Conservation (phyloP, 2,113 vertebrate species). For the Saguinus midas region DNA sequence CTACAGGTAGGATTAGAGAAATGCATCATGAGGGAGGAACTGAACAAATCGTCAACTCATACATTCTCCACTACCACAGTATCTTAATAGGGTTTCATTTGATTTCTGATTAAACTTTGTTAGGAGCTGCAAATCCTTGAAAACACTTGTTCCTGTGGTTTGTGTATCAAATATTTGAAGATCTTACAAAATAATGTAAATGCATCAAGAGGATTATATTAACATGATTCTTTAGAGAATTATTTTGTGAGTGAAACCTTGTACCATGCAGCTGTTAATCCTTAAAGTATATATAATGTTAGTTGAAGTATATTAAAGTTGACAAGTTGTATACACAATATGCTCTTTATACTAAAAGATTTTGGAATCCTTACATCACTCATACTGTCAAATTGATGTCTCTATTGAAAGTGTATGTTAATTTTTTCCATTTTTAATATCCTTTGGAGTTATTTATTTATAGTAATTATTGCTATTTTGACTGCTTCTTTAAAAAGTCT, state of each 20-base stretch:
- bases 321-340: not conserved
- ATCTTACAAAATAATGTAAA: slow-evolving; percentile 23
- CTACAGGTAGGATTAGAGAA: slow-evolving; percentile 88
- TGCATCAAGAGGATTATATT: not conserved
- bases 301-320: not conserved
- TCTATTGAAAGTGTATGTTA: slow-evolving; percentile 1
- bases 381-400: not conserved
- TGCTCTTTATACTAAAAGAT: not conserved
- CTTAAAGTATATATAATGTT: not conserved
- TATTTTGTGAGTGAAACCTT: not conserved
- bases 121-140: not conserved
- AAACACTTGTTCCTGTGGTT: not conserved
- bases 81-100: not conserved
- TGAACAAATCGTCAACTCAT: too few relatives aligned
- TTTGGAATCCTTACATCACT: not conserved
- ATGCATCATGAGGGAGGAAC: fast-evolving
- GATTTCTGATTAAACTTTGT: slow-evolving; percentile 29
- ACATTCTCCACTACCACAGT: not conserved
- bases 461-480: slow-evolving; percentile 8
- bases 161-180: not conserved
- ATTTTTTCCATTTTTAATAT: not conserved
- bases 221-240: not conserved
- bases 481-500: slow-evolving; percentile 44
- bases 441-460: slow-evolving; percentile 34
- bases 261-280: not conserved